Percentiles rank a stretch among this genome's conserved stretches.
Evolutionary conservation across 1,140 invertebrate genomes (phyloP).

Genomic region (Bicyclus anynana): DNA sequence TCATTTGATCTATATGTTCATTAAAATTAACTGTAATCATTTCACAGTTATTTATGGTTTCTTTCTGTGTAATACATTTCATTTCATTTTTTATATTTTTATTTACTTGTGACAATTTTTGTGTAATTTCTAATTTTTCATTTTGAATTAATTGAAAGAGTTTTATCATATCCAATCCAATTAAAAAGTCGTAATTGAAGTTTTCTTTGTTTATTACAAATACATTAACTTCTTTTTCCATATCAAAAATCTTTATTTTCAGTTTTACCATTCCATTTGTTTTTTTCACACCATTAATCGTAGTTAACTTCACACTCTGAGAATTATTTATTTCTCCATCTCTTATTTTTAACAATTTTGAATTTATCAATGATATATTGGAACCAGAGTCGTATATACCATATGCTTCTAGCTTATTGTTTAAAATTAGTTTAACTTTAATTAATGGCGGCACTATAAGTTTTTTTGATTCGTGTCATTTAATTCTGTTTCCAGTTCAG

Average conservation of each 20-base stretch:
- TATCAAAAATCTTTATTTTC: constrained; percentile 26
- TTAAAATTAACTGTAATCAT: constrained; percentile 16
- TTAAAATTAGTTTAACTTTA: constrained; percentile 24
- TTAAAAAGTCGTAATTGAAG: constrained; percentile 13
- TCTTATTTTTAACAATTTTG: constrained; percentile 10
- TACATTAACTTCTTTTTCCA: constrained; percentile 21
- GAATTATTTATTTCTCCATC: background rate
- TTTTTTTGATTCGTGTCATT: constrained; percentile 33
- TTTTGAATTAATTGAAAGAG: constrained; percentile 11
- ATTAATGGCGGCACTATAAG: constrained; percentile 28
- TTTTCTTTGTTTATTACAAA: constrained; percentile 25
- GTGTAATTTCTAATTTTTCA: constrained; percentile 6
- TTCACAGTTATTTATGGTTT: background rate
- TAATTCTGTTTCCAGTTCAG: constrained; percentile 30
- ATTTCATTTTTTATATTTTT: background rate
- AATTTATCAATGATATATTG: constrained; percentile 18
- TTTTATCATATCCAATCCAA: constrained; percentile 14
- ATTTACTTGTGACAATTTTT: background rate
- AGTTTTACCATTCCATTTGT: constrained; percentile 19
- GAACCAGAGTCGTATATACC: constrained; percentile 30
- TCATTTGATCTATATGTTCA: constrained; percentile 2
- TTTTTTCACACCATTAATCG: constrained; percentile 16
- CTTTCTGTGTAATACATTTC: background rate
- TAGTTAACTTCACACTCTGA: constrained; percentile 15
- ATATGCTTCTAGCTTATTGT: constrained; percentile 22